These are phyloP conservation scores for Drosophila affinis DNA, from an alignment of 2,888 invertebrate species.

Conservation along the genomic window DNA sequence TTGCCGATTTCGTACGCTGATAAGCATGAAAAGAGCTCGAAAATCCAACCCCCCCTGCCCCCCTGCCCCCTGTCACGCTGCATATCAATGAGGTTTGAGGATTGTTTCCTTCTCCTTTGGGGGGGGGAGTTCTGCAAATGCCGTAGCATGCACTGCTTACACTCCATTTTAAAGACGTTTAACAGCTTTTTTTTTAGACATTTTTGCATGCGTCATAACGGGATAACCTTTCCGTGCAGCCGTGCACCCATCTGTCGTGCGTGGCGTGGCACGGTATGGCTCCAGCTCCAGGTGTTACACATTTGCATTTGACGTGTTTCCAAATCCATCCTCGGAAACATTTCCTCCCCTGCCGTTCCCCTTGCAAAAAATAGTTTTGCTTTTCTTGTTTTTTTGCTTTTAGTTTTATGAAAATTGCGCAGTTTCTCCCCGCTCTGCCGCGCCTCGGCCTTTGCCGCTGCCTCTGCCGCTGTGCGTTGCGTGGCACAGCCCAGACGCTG, in stretches of 20 bases:
- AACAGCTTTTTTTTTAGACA: constrained; percentile 51
- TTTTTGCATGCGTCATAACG: constrained; percentile 66
- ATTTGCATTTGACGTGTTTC: constrained; percentile 66
- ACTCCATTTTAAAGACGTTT: constrained; percentile 40
- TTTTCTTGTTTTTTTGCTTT: constrained; percentile 56
- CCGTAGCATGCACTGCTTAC: constrained; percentile 39
- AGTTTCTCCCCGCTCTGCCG: constrained; percentile 23
- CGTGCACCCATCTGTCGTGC: constrained; percentile 35
- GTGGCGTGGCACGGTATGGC: constrained; percentile 28
- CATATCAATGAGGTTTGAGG: constrained; percentile 60
- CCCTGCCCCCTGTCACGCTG: constrained; percentile 20
- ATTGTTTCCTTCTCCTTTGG: neutral
- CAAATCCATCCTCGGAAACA: constrained; percentile 8
- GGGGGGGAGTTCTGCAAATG: constrained; percentile 38
- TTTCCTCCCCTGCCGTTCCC: too few species aligned
- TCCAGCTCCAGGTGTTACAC: constrained; percentile 62
- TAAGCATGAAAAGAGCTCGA: constrained; percentile 67
- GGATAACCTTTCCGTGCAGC: constrained; percentile 49
- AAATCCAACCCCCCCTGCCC: constrained; percentile 20
- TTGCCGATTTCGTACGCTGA: constrained; percentile 61
- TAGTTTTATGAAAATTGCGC: constrained; percentile 60
- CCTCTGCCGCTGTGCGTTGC: constrained; percentile 40
- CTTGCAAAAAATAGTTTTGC: constrained; percentile 62
- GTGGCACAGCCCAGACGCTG: constrained; percentile 65
- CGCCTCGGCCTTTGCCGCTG: constrained; percentile 6